Percentiles rank a stretch among this genome's conserved stretches.
phyloP scores from a whole-genome alignment of 2,888 invertebrate species.

The Erebia aethiops region DNA sequence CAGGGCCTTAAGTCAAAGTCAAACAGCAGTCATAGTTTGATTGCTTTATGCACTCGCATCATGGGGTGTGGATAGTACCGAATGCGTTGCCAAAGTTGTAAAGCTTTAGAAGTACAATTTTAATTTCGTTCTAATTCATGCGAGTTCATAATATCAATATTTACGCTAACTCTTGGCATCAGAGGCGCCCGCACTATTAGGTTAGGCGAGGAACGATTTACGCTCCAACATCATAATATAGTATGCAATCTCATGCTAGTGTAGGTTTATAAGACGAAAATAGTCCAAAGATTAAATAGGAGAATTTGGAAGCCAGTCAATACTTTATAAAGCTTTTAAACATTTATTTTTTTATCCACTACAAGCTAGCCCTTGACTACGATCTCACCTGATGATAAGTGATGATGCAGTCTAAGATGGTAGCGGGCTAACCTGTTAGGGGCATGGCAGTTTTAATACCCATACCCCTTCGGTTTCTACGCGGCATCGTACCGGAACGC shows the following conservation, averaged over 20 bases:
- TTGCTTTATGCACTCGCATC: neutral
- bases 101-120: conserved; percentile 1
- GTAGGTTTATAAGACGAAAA: conserved; percentile 57
- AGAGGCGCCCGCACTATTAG: conserved; percentile 55
- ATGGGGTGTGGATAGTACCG: neutral
- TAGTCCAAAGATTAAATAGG: conserved; percentile 41
- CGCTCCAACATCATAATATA: conserved; percentile 63
- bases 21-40: neutral
- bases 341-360: too few relatives aligned
- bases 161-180: conserved; percentile 67
- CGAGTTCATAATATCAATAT: conserved; percentile 48
- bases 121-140: conserved; percentile 3
- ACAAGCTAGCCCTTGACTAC: too few relatives aligned
- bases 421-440: too few relatives aligned
- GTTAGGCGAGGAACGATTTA: conserved; percentile 67
- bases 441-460: too few relatives aligned
- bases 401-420: too few relatives aligned
- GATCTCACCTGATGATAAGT: too few relatives aligned
- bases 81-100: neutral
- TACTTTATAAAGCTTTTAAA: too few relatives aligned
- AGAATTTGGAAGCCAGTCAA: neutral
- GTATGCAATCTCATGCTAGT: conserved; percentile 56
- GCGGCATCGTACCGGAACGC: too few relatives aligned
- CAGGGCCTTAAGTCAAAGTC: too few relatives aligned
- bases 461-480: too few relatives aligned